These are phyloP conservation scores for Athalia rosae DNA, from an alignment of 2,888 invertebrate genomes.

Conservation along the genomic window DNA sequence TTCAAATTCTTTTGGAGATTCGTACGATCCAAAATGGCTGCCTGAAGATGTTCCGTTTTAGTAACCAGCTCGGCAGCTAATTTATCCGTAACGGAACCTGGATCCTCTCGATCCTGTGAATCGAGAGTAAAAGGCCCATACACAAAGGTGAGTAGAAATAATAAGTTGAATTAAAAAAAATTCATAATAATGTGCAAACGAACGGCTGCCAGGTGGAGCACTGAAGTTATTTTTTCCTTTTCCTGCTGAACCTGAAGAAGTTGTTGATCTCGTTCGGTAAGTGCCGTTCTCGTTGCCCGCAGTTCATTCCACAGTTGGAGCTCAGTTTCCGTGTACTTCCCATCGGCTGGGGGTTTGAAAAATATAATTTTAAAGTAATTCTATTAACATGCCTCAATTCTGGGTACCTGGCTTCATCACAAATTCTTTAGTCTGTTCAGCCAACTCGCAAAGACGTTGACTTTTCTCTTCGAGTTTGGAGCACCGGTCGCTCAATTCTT, in stretches of 20 bases:
- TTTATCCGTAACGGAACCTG: constrained; percentile 75
- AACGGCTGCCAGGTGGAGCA: constrained; percentile 75
- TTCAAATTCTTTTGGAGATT: constrained; percentile 55
- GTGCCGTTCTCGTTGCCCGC: constrained; percentile 69
- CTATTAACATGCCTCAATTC: background rate
- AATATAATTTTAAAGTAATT: background rate
- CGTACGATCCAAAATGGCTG: constrained; percentile 53
- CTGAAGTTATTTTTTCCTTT: constrained; percentile 75
- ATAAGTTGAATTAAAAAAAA: background rate
- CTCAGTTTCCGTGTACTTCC: constrained; percentile 71
- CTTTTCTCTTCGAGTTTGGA: constrained; percentile 57
- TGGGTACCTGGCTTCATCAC: constrained; percentile 46
- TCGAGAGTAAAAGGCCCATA: background rate
- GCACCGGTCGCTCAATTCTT: constrained; percentile 53
- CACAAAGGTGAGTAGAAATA: constrained; percentile 59
- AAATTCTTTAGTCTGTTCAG: constrained; percentile 51
- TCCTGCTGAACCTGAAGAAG: constrained; percentile 73
- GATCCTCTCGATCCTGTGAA: constrained; percentile 71
- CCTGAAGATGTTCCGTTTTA: constrained; percentile 72
- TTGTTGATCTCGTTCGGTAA: constrained; percentile 73
- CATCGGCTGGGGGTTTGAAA: constrained; percentile 48
- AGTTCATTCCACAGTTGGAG: constrained; percentile 76
- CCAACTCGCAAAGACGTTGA: constrained; percentile 56
- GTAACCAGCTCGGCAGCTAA: constrained; percentile 74
- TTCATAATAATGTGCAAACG: constrained; percentile 51